A percentile compares a stretch with the other conserved stretches of the same genome.
phyloP scores from a whole-genome alignment of 1,140 invertebrate species.

The Tetramorium alpestre region DNA sequence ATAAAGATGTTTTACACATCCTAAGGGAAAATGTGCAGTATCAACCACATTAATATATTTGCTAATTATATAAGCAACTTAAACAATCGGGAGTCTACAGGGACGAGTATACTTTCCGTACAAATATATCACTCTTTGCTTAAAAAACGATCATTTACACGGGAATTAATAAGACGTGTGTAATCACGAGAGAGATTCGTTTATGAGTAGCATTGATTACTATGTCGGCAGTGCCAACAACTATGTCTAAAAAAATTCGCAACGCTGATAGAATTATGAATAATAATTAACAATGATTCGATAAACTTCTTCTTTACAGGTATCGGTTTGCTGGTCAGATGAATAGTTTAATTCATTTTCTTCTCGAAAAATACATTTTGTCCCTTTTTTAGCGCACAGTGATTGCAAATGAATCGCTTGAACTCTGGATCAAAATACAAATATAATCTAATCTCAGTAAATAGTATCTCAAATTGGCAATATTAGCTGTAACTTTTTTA shows the following conservation, averaged over 20 bases:
- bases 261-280: slow-evolving; percentile 72
- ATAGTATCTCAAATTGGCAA: not conserved
- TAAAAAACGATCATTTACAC: slow-evolving; percentile 28
- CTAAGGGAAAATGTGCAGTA: not conserved
- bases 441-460: not conserved
- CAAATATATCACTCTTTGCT: slow-evolving; percentile 63
- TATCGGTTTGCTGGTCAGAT: slow-evolving; percentile 72
- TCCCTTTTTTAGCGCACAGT: slow-evolving; percentile 30
- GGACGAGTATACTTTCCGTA: slow-evolving; percentile 57
- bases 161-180: slow-evolving; percentile 49
- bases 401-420: slow-evolving; percentile 25
- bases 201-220: slow-evolving; percentile 55
- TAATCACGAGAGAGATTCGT: slow-evolving; percentile 49
- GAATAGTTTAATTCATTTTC: slow-evolving; percentile 55
- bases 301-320: slow-evolving; percentile 72
- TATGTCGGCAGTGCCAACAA: slow-evolving; percentile 58
- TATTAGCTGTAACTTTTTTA: not conserved
- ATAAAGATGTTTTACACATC: slow-evolving; percentile 4
- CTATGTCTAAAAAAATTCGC: slow-evolving; percentile 59
- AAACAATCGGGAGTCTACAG: slow-evolving; percentile 49
- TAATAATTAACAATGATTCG: slow-evolving; percentile 68
- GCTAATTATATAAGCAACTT: slow-evolving; percentile 21
- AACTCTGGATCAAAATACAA: slow-evolving; percentile 50
- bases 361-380: slow-evolving; percentile 69
- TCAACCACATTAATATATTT: not conserved